Percentiles rank a stretch among this genome's conserved stretches.
Evolutionary conservation across 2,797 vertebrate genomes (phyloP).

Genomic region (Nannoperca obscura): DNA sequence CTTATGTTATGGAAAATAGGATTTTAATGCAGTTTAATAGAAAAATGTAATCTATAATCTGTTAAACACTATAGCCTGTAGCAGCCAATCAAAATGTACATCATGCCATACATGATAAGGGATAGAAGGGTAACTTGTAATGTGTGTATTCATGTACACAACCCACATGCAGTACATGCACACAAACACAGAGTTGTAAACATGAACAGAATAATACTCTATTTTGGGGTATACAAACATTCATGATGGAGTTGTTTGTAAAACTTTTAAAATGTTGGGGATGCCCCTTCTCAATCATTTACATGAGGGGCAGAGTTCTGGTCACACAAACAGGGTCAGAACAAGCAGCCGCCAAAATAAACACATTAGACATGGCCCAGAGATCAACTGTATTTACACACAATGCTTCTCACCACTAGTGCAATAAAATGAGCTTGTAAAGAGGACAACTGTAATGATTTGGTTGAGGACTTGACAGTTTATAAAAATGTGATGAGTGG

Average conservation of each 20-base stretch:
- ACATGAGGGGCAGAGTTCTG: background rate
- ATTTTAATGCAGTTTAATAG: conserved; percentile 68
- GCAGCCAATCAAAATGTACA: conserved; percentile 68
- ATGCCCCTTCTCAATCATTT: background rate
- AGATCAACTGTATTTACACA: background rate
- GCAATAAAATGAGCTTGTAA: background rate
- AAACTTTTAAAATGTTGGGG: background rate
- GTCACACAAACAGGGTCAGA: conserved; percentile 3
- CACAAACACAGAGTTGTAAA: background rate
- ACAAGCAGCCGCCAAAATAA: conserved; percentile 12
- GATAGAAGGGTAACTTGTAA: background rate
- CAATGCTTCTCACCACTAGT: background rate
- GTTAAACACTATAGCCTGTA: conserved; percentile 59
- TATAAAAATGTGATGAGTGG: background rate
- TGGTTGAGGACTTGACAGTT: background rate
- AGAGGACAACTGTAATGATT: background rate
- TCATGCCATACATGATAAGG: conserved; percentile 32
- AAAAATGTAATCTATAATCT: conserved; percentile 77
- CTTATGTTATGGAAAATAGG: conserved; percentile 59
- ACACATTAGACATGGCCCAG: background rate
- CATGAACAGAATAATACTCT: background rate
- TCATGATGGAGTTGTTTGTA: background rate
- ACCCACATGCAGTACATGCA: background rate
- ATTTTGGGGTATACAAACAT: background rate
- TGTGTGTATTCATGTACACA: conserved; percentile 5